phyloP scores from a whole-genome alignment of 1,140 invertebrate species.

The Elymnias hypermnestra region DNA sequence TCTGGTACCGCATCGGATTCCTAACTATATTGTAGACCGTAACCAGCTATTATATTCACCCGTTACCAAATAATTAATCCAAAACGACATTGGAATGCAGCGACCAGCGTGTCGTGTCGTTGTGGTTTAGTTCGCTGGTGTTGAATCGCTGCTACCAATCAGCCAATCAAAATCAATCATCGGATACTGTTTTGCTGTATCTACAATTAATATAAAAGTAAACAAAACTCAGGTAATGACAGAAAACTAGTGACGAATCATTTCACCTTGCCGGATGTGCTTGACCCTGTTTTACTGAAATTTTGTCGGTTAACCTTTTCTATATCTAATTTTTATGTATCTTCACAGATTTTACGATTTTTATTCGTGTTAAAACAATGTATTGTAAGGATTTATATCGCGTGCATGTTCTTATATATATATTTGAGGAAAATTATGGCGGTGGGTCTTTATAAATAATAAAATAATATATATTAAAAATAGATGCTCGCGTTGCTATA shows the following conservation, averaged over 20 bases:
- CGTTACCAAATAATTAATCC: constrained; percentile 43
- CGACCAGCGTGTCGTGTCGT: constrained; percentile 36
- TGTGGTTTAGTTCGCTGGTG: constrained; percentile 51
- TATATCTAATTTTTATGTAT: no score
- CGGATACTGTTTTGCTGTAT: constrained; percentile 74
- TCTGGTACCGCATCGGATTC: constrained; percentile 8
- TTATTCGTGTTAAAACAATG: no score
- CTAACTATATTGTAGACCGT: constrained; percentile 20
- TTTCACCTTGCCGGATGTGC: constrained; percentile 6
- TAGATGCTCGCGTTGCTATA: no score
- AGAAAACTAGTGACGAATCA: constrained; percentile 1
- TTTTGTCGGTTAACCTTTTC: constrained; percentile 3
- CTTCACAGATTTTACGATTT: no score
- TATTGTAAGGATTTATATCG: no score
- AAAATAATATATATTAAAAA: no score
- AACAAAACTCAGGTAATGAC: constrained; percentile 36
- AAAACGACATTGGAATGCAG: constrained; percentile 31
- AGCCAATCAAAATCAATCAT: constrained; percentile 76
- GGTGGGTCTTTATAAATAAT: no score
- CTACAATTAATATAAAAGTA: constrained; percentile 73
- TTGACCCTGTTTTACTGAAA: constrained; percentile 12
- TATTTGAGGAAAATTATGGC: no score
- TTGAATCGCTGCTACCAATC: constrained; percentile 63
- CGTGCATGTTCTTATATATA: no score
- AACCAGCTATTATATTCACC: constrained; percentile 33